Conservation (phyloP, 2,113 vertebrate species). For the Struthidea cinerea region DNA sequence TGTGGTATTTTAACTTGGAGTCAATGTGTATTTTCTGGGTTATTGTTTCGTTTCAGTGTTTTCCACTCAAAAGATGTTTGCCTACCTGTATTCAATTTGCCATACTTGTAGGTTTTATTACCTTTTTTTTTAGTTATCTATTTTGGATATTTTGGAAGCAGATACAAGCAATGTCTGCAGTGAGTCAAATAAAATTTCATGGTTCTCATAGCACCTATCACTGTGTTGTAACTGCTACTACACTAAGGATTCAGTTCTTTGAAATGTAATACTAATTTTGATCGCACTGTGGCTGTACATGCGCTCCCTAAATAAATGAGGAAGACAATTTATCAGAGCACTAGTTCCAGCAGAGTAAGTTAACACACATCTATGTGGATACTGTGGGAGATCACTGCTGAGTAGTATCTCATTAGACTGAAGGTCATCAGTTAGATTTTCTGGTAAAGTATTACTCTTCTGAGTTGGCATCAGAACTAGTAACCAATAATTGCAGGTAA, state of each 20-base stretch:
- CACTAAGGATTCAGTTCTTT: neutral
- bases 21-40: neutral
- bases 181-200: neutral
- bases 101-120: neutral
- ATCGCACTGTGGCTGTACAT: rapidly evolving
- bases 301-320: neutral
- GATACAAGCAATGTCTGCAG: neutral
- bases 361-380: neutral
- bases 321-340: neutral
- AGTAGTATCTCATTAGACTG: neutral
- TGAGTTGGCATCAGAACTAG: neutral
- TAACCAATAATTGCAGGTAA: neutral
- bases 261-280: neutral
- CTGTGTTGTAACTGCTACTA: neutral
- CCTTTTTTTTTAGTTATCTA: neutral
- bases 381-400: neutral
- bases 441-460: neutral
- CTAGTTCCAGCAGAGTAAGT: neutral
- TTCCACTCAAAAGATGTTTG: neutral
- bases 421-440: neutral
- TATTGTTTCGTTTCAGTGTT: neutral
- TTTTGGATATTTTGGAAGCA: neutral
- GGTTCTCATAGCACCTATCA: neutral
- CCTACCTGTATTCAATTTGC: neutral
- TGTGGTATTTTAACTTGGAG: neutral